These are phyloP conservation scores for Cataglyphis albicans DNA, from an alignment of 2,888 invertebrate species.

Conservation along the genomic window DNA sequence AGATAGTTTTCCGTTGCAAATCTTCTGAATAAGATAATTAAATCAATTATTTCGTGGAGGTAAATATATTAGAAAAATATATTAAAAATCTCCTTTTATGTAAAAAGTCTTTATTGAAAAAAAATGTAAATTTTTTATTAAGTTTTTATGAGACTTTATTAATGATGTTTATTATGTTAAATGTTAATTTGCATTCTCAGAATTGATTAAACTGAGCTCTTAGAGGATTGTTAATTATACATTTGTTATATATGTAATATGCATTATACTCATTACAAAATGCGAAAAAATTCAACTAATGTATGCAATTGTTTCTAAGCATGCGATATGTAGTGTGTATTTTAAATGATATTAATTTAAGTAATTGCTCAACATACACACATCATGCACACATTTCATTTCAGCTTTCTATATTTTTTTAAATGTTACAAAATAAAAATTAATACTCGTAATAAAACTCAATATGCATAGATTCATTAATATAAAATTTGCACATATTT, in stretches of 20 bases:
- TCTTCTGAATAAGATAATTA: background rate
- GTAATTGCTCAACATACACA: background rate
- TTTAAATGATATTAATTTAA: conserved; percentile 13
- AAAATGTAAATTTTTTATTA: background rate
- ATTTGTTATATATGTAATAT: background rate
- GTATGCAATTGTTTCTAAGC: background rate
- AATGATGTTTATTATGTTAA: background rate
- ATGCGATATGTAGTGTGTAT: background rate
- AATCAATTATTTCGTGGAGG: background rate
- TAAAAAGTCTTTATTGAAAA: background rate
- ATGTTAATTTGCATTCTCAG: background rate
- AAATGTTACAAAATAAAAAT: background rate
- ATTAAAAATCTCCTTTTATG: background rate
- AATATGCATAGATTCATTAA: background rate
- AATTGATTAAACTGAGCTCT: conserved; percentile 10
- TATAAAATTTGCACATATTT: background rate
- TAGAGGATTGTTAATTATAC: background rate
- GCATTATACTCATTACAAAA: background rate
- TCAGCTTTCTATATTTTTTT: background rate
- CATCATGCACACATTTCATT: background rate
- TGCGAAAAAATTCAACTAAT: background rate
- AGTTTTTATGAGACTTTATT: background rate
- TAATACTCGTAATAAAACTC: background rate
- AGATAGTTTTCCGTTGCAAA: conserved; percentile 23
- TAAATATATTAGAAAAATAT: background rate